Evolutionary conservation across 2,113 vertebrate genomes (phyloP), one percentile per base, ranked within the genome.

Genomic region (Murina feae): DNA sequence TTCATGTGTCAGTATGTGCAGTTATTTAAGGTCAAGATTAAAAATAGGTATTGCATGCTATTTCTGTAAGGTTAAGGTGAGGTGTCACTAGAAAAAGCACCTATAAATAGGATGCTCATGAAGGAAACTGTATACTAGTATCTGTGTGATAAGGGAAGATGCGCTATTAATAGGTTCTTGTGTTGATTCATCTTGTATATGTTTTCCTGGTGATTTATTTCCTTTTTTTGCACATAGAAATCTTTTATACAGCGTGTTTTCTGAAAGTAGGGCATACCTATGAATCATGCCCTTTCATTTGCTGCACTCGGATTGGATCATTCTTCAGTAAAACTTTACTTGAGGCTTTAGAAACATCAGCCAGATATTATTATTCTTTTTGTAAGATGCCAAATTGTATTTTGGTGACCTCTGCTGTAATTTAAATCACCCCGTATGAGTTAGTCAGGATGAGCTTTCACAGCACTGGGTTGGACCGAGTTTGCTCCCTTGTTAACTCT

Each of bases 301-400:
- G 44, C 65, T 93, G 49, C 68, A n/a, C n/a, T 80, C 32, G 4
- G 20, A 94, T 86, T 86, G 68, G 69, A 92, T 95, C 96, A 91
- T 95, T 84, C 55, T 86, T 91, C 32, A 91, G 66, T 69, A 86
- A 94, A 95, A 92, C 65, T 90, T 11, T 5, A 71, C 95, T 92
- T 83, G 78, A 93, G 63, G 58, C 79, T 85, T 89, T 86, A 72
- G 30, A 88, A 94, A 93, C 94, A 95, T 95, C 95, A 96, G 30
- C 90, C 66, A 39, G 25, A 18, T 94, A 72, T 42, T 65, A 76
- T 80, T 88, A 78, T 95, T 90, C 47, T 85, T 96, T 82, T 60
- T 74, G 16, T 88, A 96, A 85, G 55, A 93, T 90, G 49, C 68
- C 80, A 86, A 49, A 88, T 86, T 90, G n/a, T 90, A 16, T 89